Conservation (phyloP, 1,140 invertebrate genomes). For the Lordiphosa stackelbergi region DNA sequence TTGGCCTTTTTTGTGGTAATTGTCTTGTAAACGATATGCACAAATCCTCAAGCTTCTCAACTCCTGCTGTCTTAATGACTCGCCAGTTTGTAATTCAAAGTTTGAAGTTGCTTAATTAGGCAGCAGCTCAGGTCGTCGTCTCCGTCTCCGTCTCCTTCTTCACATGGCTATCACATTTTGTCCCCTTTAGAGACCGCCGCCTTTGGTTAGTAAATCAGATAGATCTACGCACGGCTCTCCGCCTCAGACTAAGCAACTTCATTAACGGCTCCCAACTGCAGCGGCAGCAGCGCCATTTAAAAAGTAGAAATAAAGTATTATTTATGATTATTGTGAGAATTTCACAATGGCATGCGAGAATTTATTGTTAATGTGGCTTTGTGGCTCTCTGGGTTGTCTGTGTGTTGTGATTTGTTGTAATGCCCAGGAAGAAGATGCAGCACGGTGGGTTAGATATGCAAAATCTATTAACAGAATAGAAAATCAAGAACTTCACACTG, state of each 20-base stretch:
- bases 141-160: constrained; percentile 9
- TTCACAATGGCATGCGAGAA: constrained; percentile 75
- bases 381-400: constrained; percentile 20
- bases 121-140: constrained; percentile 17
- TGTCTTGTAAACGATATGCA: constrained; percentile 62
- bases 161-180: constrained; percentile 43
- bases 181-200: constrained; percentile 50
- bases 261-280: constrained; percentile 42
- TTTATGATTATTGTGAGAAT: constrained; percentile 76
- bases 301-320: constrained; percentile 74
- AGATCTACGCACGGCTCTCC: constrained; percentile 25
- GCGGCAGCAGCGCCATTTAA: constrained; percentile 48
- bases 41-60: constrained; percentile 10
- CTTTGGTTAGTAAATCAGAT: constrained; percentile 45
- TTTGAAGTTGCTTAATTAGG: constrained; percentile 65
- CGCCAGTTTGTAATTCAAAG: constrained; percentile 63
- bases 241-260: constrained; percentile 47
- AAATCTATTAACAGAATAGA: no score
- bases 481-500: no score
- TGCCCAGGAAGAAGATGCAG: constrained; percentile 15
- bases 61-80: constrained; percentile 59
- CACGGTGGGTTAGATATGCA: constrained; percentile 12
- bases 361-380: constrained; percentile 65
- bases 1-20: constrained; percentile 41
- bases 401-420: constrained; percentile 24